Percentiles rank a stretch among this genome's conserved stretches.
Conservation (phyloP, 2,888 invertebrate genomes). For the Leucozona laternaria region DNA sequence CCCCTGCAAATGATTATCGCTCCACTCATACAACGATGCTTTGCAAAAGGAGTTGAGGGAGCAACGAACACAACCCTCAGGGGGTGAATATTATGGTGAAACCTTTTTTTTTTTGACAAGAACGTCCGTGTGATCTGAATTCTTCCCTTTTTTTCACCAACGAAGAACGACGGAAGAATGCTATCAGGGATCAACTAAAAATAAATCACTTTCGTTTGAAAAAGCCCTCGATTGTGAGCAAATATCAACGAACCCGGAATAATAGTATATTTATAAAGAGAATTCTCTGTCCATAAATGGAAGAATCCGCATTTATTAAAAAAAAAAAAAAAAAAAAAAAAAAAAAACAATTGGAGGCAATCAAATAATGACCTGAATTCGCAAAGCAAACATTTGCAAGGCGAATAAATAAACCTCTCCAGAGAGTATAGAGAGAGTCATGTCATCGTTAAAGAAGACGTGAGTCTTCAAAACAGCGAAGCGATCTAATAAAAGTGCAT, state of each 20-base stretch:
- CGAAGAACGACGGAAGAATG: constrained; percentile 1
- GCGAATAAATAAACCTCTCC: constrained; percentile 54
- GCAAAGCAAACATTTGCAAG: constrained; percentile 43
- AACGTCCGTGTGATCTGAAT: constrained; percentile 43
- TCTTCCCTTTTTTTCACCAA: not conserved
- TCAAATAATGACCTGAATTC: constrained; percentile 62
- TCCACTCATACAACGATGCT: constrained; percentile 23
- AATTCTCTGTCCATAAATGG: constrained; percentile 16
- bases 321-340: constrained; percentile 1
- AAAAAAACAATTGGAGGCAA: constrained; percentile 57
- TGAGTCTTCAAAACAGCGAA: constrained; percentile 29
- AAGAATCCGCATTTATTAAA: not conserved
- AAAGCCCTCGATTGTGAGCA: constrained; percentile 30
- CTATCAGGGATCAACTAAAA: constrained; percentile 57
- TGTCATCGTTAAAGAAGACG: constrained; percentile 18
- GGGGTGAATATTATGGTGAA: constrained; percentile 37
- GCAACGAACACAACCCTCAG: not conserved
- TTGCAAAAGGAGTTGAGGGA: not conserved
- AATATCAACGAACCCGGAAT: constrained; percentile 58
- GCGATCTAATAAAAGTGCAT: constrained; percentile 45
- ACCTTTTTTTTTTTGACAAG: constrained; percentile 23
- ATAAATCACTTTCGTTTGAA: constrained; percentile 32
- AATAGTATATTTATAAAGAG: not conserved
- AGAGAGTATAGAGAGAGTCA: not conserved
- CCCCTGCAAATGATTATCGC: constrained; percentile 49